Percentiles rank a stretch among this genome's conserved stretches.
phyloP scores from a whole-genome alignment of 2,113 vertebrate species.

The Lasiurus cinereus region DNA sequence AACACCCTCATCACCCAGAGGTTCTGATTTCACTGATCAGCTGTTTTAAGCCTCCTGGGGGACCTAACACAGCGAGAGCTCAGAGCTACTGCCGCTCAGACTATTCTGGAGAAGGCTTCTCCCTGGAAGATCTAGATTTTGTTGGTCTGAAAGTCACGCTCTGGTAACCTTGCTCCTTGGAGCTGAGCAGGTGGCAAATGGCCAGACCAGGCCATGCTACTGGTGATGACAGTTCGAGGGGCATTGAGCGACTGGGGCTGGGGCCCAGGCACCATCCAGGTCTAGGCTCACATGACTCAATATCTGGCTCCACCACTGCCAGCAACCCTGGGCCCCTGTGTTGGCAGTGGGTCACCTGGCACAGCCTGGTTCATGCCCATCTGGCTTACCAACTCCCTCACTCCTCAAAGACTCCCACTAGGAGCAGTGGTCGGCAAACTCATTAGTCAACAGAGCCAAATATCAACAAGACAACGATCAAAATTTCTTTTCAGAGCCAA shows the following conservation, averaged over 20 bases:
- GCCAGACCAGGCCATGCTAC: not conserved
- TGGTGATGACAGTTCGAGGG: not conserved
- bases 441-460: no score
- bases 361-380: fast-evolving
- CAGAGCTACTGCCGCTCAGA: not conserved
- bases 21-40: not conserved
- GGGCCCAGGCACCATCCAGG: fast-evolving
- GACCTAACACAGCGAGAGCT: not conserved
- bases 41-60: not conserved
- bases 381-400: conserved; percentile 43
- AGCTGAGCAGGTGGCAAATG: not conserved
- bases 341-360: not conserved
- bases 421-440: no score
- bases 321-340: not conserved
- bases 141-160: not conserved
- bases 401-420: conserved; percentile 56
- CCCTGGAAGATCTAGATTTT: not conserved
- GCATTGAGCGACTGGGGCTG: not conserved
- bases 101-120: not conserved
- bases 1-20: not conserved
- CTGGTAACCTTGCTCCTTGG: not conserved
- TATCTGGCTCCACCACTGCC: fast-evolving
- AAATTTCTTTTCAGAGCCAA: no score
- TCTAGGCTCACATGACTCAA: fast-evolving
- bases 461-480: no score